These are phyloP conservation scores for Willowsia nigromaculata DNA, from an alignment of 2,888 invertebrate genomes.

Conservation along the genomic window DNA sequence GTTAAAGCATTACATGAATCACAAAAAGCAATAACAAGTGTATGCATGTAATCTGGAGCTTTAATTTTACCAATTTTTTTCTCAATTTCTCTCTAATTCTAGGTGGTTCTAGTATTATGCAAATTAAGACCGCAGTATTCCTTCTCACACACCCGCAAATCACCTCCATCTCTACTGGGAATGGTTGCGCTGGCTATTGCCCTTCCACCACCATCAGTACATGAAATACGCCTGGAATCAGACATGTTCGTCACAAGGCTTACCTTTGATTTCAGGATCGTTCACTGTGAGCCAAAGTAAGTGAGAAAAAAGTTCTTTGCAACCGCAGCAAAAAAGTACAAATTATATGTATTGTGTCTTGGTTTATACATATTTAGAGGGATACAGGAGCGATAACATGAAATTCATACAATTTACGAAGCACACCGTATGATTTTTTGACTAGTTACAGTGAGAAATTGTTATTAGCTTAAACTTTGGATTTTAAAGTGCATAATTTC, in stretches of 20 bases:
- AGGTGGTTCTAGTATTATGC: conserved; percentile 96
- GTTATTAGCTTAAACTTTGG: background rate
- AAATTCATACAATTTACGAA: background rate
- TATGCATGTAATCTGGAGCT: background rate
- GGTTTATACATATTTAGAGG: background rate
- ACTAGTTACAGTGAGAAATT: background rate
- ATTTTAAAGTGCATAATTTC: background rate
- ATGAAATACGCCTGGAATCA: conserved; percentile 96
- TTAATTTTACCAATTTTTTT: conserved; percentile 40
- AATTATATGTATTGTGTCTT: background rate
- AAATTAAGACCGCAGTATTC: conserved; percentile 95
- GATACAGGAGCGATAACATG: background rate
- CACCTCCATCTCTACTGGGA: conserved; percentile 92
- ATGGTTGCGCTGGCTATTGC: conserved; percentile 98
- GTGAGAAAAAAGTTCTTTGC: background rate
- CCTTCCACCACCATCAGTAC: conserved; percentile 96
- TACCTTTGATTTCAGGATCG: conserved; percentile 96
- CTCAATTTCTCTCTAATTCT: conserved; percentile 79
- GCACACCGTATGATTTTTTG: background rate
- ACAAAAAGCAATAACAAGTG: background rate
- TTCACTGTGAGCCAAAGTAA: conserved; percentile 94
- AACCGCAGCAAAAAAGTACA: conserved; percentile 11
- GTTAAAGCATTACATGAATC: background rate
- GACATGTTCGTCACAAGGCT: conserved; percentile 98
- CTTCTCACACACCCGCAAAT: conserved; percentile 93